Evolutionary conservation across 2,797 vertebrate species (phyloP), one percentile per base, ranked within the genome.

Genomic region (Orientallactaga sibirica): DNA sequence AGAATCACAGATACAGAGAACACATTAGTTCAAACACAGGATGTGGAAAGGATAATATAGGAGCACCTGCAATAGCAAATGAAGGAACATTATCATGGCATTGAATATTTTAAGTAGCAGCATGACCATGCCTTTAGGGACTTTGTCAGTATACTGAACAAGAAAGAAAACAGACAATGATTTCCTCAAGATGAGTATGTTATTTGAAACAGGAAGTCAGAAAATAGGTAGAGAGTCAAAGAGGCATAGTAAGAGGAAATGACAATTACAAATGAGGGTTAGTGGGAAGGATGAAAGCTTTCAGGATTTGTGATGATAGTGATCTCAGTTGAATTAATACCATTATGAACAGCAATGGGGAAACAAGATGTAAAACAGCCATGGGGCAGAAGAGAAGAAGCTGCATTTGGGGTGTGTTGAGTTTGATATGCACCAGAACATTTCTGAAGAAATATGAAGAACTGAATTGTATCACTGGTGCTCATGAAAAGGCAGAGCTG

Each of bases 21-120:
- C 41, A 78, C 2, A 86, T 88, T 83, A 33, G 14, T 29, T 78
- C 61, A 33, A 66, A 90, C 7, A 27, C 0, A 73, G 27, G 25
- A 25, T 85, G 29, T 27, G 0, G 58, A 94, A 86, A 83, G 33
- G 58, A 27, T 86, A 62, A 90, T 78, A 90, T 75, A 62, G 4
- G 24, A 71, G 5, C 22, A 55, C 19, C n/a, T 91, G 66, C 75
- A 92, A 70, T 71, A 85, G n/a, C 90, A 95, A 88, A 71, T 10
- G 33, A 78, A 68, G 52, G 25, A 77, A 67, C 12, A 55, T 71
- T 55, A 70, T 74, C 16, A 58, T 70, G 16, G 84, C n/a, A 85
- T 62, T 62, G 58, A 73, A 62, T 73, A 41, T 48, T 55, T 85
- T 88, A 58, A 71, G 33, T 11, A 52, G 20, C 62, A 64, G 15